Evolutionary conservation across 1,140 invertebrate species (phyloP).

Genomic region (Oreohelix idahoensis): DNA sequence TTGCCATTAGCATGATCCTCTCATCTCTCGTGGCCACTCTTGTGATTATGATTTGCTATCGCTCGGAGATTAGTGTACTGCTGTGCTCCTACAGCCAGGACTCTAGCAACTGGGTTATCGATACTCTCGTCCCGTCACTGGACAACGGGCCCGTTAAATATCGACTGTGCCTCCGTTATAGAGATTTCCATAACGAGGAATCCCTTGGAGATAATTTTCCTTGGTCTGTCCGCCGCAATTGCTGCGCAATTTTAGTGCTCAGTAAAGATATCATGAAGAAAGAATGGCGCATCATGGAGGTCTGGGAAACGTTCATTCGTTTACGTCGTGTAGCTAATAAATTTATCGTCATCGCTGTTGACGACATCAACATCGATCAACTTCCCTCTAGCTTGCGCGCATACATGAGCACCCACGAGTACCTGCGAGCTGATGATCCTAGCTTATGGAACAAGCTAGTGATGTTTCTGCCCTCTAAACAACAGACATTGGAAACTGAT

Average conservation of each 20-base stretch:
- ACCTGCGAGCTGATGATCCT: slow-evolving; percentile 78
- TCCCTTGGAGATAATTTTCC: slow-evolving; percentile 79
- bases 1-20: slow-evolving; percentile 22
- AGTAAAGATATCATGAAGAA: slow-evolving; percentile 79
- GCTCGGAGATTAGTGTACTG: slow-evolving; percentile 40
- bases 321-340: slow-evolving; percentile 87
- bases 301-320: slow-evolving; percentile 87
- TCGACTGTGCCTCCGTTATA: slow-evolving; percentile 90
- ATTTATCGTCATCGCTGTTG: slow-evolving; percentile 88
- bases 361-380: slow-evolving; percentile 74
- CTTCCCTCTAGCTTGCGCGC: slow-evolving; percentile 73
- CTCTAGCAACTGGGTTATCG: slow-evolving; percentile 90
- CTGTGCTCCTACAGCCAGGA: slow-evolving; percentile 86
- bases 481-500: background rate
- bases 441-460: slow-evolving; percentile 94
- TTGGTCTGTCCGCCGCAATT: slow-evolving; percentile 77
- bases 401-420: slow-evolving; percentile 79
- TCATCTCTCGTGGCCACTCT: slow-evolving; percentile 9
- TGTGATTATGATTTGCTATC: slow-evolving; percentile 34
- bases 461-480: slow-evolving; percentile 82
- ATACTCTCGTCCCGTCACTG: slow-evolving; percentile 86
- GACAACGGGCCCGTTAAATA: slow-evolving; percentile 88
- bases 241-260: slow-evolving; percentile 78
- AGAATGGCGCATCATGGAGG: slow-evolving; percentile 81
- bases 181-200: slow-evolving; percentile 88